Conservation (phyloP, 1,140 invertebrate species). For the Penaeus japonicus region DNA sequence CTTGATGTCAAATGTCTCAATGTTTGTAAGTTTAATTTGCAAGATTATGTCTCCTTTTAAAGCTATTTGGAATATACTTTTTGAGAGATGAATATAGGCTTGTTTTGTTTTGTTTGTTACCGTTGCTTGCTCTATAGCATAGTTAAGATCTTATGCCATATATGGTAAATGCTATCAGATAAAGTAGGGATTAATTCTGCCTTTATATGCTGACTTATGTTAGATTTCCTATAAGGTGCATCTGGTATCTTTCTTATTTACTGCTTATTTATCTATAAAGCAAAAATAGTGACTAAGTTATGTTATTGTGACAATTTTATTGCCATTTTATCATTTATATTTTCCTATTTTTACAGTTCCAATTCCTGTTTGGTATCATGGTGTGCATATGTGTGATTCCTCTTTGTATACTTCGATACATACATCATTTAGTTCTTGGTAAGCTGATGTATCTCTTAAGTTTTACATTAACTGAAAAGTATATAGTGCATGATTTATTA, state of each 20-base stretch:
- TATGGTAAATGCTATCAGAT: too few relatives aligned
- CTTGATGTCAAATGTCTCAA: conserved; percentile 77
- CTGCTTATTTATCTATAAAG: not conserved
- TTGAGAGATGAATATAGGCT: too few relatives aligned
- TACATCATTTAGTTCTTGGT: conserved; percentile 70
- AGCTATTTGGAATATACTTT: too few relatives aligned
- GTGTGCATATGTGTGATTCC: conserved; percentile 73
- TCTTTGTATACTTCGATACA: conserved; percentile 69
- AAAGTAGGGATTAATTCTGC: too few relatives aligned
- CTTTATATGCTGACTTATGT: too few relatives aligned
- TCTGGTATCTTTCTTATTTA: not conserved
- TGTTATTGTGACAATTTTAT: conserved; percentile 10
- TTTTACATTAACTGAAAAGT: too few relatives aligned
- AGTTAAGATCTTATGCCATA: too few relatives aligned
- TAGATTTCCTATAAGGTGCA: not conserved
- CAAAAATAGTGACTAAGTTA: not conserved
- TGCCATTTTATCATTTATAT: not conserved
- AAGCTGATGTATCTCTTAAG: conserved; percentile 56
- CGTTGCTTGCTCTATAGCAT: too few relatives aligned
- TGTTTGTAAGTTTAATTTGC: conserved; percentile 72
- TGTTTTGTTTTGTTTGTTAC: too few relatives aligned
- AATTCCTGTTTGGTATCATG: conserved; percentile 72
- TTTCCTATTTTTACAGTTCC: conserved; percentile 70
- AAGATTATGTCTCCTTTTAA: too few relatives aligned
- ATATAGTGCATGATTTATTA: too few relatives aligned